Evolutionary conservation across 2,797 vertebrate genomes (phyloP).

Genomic region (Aplochiton taeniatus): DNA sequence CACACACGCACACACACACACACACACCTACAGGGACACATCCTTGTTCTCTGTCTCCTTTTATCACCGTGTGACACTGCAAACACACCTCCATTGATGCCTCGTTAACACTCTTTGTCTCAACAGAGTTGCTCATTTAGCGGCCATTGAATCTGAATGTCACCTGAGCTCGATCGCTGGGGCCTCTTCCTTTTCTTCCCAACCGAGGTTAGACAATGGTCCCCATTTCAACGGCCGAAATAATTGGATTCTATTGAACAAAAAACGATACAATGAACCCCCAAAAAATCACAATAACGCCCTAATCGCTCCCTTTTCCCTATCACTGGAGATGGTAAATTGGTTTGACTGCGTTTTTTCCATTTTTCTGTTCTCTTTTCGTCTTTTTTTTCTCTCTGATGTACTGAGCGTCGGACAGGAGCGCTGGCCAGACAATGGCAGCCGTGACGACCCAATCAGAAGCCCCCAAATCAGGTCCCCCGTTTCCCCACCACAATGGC

Average conservation of each 20-base stretch:
- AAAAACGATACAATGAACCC: no score
- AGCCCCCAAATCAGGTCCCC: slow-evolving; percentile 33
- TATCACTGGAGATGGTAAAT: slow-evolving; percentile 14
- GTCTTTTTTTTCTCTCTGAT: neutral
- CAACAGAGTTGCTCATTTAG: slow-evolving; percentile 23
- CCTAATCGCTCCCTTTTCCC: neutral
- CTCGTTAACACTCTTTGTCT: slow-evolving; percentile 1
- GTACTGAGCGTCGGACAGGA: neutral
- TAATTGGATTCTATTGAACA: slow-evolving; percentile 4
- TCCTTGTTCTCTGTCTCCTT: neutral
- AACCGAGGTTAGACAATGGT: neutral
- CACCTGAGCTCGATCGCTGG: slow-evolving; percentile 26
- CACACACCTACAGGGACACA: no score
- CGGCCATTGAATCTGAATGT: slow-evolving; percentile 28
- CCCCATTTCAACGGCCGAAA: slow-evolving; percentile 16
- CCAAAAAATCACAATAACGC: no score
- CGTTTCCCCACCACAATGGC: slow-evolving; percentile 16
- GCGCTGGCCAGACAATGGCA: slow-evolving; percentile 9
- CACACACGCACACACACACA: no score
- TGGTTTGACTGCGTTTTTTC: neutral
- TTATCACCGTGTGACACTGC: no score
- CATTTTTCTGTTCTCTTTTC: slow-evolving; percentile 2
- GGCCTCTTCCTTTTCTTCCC: neutral
- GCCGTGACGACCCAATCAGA: slow-evolving; percentile 29
- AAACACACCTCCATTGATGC: no score